Conservation (phyloP, 1,140 invertebrate species). For the Heliconius himera region DNA sequence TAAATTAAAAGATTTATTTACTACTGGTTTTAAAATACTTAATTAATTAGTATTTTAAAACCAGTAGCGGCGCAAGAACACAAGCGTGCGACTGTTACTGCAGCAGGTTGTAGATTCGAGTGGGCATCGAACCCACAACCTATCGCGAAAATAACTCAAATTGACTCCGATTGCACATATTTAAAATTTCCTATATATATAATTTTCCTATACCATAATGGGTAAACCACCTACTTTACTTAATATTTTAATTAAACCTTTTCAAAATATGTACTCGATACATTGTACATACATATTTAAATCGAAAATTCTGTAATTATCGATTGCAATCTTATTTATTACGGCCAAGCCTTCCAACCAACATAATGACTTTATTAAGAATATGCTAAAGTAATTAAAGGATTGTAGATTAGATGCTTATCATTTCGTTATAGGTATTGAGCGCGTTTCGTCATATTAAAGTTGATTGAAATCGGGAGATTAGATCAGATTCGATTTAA, state of each 20-base stretch:
- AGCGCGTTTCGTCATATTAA: constrained; percentile 1
- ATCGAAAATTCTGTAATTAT: constrained; percentile 4
- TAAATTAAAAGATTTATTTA: no score
- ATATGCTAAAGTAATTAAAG: constrained; percentile 34
- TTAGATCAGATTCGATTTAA: background rate
- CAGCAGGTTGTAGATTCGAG: no score
- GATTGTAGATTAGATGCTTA: constrained; percentile 34
- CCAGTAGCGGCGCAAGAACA: no score
- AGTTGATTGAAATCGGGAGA: background rate
- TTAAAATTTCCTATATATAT: no score
- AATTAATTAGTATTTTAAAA: no score
- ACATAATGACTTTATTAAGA: constrained; percentile 38
- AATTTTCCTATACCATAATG: background rate
- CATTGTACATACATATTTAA: background rate
- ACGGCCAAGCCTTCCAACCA: constrained; percentile 7
- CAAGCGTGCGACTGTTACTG: no score
- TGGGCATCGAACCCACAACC: no score
- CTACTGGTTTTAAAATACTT: no score
- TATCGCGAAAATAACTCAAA: no score
- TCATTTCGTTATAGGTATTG: constrained; percentile 18
- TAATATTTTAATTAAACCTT: background rate
- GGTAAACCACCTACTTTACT: background rate
- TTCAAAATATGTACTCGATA: background rate
- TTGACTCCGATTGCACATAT: no score
- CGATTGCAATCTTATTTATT: constrained; percentile 19